Conservation (phyloP, 2,113 vertebrate genomes). For the Urocynchramus pylzowi region DNA sequence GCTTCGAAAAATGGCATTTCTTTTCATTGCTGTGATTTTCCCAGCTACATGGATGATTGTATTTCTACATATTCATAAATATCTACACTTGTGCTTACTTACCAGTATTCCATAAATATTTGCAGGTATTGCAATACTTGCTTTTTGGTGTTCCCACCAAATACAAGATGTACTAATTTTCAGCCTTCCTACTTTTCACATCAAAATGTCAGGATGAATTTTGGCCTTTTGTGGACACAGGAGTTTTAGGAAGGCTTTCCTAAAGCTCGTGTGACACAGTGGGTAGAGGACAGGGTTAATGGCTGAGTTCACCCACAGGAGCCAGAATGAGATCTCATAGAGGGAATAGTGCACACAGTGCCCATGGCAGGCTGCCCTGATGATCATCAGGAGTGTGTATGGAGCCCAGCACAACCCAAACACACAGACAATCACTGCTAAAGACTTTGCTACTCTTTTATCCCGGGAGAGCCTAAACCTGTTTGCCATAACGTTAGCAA, state of each 20-base stretch:
- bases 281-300: conserved; percentile 77
- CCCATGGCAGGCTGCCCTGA: conserved; percentile 71
- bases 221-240: conserved; percentile 74
- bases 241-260: conserved; percentile 74
- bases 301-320: conserved; percentile 78
- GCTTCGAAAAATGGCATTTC: neutral
- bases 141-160: neutral
- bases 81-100: neutral
- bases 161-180: neutral
- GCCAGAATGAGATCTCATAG: conserved; percentile 77
- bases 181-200: conserved; percentile 10
- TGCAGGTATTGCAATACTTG: neutral
- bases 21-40: neutral
- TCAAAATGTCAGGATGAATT: conserved; percentile 73
- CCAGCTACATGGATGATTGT: neutral
- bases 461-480: conserved; percentile 68
- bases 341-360: conserved; percentile 70
- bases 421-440: conserved; percentile 75
- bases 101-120: neutral
- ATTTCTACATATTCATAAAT: neutral
- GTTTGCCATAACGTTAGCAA: conserved; percentile 43
- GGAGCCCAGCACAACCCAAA: conserved; percentile 79
- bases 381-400: conserved; percentile 76
- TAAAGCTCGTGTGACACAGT: conserved; percentile 74
- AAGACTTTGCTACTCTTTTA: conserved; percentile 75